A percentile compares a stretch with the other conserved stretches of the same genome.
Conservation (phyloP, 2,888 invertebrate species). For the Lasioglossum figueresi region DNA sequence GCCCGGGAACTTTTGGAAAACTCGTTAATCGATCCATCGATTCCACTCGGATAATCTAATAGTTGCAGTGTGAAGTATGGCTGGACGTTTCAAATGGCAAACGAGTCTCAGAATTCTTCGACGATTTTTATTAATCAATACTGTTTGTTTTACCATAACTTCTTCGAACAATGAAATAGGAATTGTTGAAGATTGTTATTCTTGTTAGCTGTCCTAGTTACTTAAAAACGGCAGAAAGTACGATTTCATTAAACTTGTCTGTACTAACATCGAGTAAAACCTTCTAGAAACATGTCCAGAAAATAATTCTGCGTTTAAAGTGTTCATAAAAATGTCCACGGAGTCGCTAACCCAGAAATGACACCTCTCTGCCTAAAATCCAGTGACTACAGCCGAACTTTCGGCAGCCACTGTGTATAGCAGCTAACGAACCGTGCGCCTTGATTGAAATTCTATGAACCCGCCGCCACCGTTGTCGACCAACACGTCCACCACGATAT, state of each 20-base stretch:
- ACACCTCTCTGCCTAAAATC: background rate
- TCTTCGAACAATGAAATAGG: background rate
- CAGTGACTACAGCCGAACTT: background rate
- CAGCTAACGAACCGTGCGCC: background rate
- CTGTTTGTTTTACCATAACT: background rate
- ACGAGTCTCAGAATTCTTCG: background rate
- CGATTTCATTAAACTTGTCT: too few species aligned
- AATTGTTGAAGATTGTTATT: background rate
- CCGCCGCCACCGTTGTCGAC: background rate
- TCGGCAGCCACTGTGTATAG: background rate
- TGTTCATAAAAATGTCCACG: background rate
- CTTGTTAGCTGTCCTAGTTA: background rate
- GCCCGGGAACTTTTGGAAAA: background rate
- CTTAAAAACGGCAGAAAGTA: background rate
- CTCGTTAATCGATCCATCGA: background rate
- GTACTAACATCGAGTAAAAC: too few species aligned
- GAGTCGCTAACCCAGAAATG: background rate
- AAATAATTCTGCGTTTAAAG: background rate
- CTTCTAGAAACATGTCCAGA: too few species aligned
- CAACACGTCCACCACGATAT: background rate
- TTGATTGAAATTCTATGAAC: slow-evolving; percentile 9
- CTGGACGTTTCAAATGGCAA: background rate
- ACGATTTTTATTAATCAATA: background rate
- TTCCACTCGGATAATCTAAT: background rate
- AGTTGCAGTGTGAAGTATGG: background rate